phyloP scores from a whole-genome alignment of 2,113 vertebrate species.

The Tychaedon coryphoeus region DNA sequence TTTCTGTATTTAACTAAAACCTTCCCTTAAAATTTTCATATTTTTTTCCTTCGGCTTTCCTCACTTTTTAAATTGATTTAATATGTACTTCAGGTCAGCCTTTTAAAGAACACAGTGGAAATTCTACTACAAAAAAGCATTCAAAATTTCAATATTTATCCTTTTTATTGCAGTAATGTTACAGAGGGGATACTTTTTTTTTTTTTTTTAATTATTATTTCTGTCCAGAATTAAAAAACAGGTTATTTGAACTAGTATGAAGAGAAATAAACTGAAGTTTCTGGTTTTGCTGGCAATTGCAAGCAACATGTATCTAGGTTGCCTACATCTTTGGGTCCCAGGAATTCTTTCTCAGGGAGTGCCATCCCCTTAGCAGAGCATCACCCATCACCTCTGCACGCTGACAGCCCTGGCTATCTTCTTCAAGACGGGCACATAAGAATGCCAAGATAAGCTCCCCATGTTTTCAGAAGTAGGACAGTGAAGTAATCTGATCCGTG shows the following conservation, averaged over 20 bases:
- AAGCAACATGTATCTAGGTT: neutral
- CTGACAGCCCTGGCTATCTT: conserved; percentile 46
- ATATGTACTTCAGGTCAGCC: neutral
- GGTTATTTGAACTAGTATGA: neutral
- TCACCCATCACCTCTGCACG: neutral
- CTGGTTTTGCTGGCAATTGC: neutral
- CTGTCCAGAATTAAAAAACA: neutral
- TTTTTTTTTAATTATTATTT: neutral
- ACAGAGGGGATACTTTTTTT: neutral
- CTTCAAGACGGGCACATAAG: conserved; percentile 35
- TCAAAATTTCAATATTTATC: neutral
- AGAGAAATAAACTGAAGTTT: neutral
- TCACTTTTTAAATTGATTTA: neutral
- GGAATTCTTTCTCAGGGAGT: conserved; percentile 25
- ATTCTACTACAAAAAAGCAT: neutral
- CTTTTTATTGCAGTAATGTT: neutral
- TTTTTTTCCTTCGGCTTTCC: neutral
- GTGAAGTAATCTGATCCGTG: conserved; percentile 37
- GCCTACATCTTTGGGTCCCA: neutral
- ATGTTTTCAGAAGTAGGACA: conserved; percentile 47
- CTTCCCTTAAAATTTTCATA: neutral
- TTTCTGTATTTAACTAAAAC: neutral
- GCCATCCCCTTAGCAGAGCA: neutral
- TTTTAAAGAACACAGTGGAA: neutral
- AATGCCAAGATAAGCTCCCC: conserved; percentile 46